Conservation (phyloP, 2,888 invertebrate species). For the Chrysomela aeneicollis region DNA sequence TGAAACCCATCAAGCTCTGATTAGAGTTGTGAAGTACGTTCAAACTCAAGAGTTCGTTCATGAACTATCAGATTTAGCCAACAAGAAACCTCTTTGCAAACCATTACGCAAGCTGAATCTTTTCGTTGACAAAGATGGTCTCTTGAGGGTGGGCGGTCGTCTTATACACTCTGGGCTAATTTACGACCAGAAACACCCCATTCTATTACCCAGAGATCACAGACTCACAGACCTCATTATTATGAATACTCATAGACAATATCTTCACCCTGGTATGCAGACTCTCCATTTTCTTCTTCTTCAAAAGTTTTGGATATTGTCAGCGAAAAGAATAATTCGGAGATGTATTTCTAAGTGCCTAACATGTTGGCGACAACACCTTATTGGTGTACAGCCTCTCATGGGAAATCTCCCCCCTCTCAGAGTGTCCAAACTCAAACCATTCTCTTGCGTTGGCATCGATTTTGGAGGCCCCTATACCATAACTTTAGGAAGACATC, state of each 20-base stretch:
- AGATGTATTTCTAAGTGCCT: background rate
- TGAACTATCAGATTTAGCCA: background rate
- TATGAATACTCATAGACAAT: background rate
- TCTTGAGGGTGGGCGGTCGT: constrained; percentile 2
- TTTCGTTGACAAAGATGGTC: constrained; percentile 2
- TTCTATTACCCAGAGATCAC: background rate
- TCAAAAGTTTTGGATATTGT: no score
- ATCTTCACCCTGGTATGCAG: background rate
- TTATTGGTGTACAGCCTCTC: background rate
- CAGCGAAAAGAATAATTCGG: constrained; percentile 2
- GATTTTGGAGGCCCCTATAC: constrained; percentile 10
- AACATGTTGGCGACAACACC: background rate
- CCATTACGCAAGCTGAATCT: background rate
- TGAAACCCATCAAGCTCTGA: background rate
- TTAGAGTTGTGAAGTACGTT: background rate
- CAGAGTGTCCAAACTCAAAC: constrained; percentile 6
- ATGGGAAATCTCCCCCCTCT: no score
- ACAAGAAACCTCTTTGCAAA: background rate
- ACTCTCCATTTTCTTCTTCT: background rate
- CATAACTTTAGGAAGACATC: constrained; percentile 2
- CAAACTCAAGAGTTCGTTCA: background rate
- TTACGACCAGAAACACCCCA: background rate
- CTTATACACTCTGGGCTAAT: background rate
- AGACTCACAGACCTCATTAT: background rate
- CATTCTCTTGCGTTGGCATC: no score